Conservation (phyloP, 2,797 vertebrate genomes). For the Paguma larvata region DNA sequence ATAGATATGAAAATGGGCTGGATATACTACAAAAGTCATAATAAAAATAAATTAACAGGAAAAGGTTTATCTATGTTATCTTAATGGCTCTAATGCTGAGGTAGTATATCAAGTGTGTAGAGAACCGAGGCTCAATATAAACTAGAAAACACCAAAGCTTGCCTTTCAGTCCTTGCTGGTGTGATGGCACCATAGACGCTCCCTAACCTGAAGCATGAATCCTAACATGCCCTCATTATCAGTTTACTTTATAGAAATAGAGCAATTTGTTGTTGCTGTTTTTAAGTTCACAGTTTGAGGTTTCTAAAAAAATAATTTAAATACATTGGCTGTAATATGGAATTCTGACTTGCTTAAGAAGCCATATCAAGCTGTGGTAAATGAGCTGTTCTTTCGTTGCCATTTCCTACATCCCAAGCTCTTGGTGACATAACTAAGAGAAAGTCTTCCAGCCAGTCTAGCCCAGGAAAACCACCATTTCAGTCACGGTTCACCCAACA, state of each 20-base stretch:
- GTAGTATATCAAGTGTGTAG: neutral
- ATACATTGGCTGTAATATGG: neutral
- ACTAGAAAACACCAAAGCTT: neutral
- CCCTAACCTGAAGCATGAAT: neutral
- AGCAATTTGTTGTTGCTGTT: neutral
- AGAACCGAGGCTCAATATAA: neutral
- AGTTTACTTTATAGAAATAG: neutral
- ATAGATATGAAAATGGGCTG: neutral
- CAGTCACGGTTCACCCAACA: neutral
- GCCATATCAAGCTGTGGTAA: neutral
- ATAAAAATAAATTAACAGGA: neutral
- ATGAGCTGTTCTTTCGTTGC: neutral
- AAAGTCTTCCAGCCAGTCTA: neutral
- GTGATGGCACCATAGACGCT: neutral
- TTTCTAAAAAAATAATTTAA: constrained; percentile 9
- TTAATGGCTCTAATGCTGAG: neutral
- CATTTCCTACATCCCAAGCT: neutral
- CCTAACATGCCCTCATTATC: neutral
- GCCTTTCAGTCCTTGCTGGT: neutral
- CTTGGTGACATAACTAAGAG: neutral
- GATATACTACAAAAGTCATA: neutral
- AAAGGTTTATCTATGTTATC: neutral
- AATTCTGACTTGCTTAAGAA: neutral
- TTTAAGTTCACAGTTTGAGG: neutral
- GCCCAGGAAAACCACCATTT: neutral